Conservation (phyloP, 2,888 invertebrate genomes). For the Acanthacorydalis orientalis region DNA sequence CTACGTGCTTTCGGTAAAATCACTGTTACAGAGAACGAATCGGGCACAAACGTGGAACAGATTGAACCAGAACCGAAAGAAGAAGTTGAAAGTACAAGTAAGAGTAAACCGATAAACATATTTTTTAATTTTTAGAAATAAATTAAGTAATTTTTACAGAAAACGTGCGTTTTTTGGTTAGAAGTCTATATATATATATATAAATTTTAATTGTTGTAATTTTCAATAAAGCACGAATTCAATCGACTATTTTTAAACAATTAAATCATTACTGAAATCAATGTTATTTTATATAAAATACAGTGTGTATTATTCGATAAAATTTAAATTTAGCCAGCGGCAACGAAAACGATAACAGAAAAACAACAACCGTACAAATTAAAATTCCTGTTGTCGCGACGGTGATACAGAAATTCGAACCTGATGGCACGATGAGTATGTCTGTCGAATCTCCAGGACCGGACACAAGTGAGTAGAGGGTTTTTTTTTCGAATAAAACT, state of each 20-base stretch:
- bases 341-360: neutral
- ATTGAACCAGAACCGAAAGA: neutral
- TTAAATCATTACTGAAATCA: neutral
- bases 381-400: constrained; percentile 27
- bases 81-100: neutral
- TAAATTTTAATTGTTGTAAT: no score
- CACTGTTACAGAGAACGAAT: constrained; percentile 18
- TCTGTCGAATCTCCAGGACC: constrained; percentile 24
- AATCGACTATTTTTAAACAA: neutral
- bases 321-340: neutral
- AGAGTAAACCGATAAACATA: neutral
- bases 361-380: constrained; percentile 20
- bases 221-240: neutral
- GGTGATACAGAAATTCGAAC: constrained; percentile 22
- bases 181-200: no score
- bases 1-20: constrained; percentile 47
- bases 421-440: constrained; percentile 22
- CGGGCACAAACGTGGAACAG: neutral
- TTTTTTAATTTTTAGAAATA: neutral
- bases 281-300: neutral
- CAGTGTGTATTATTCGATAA: neutral
- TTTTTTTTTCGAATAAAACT: neutral
- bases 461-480: constrained; percentile 2
- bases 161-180: no score
- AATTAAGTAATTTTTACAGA: no score